These are phyloP conservation scores for Myxocyprinus asiaticus DNA, from an alignment of 2,113 vertebrate species.

Conservation along the genomic window DNA sequence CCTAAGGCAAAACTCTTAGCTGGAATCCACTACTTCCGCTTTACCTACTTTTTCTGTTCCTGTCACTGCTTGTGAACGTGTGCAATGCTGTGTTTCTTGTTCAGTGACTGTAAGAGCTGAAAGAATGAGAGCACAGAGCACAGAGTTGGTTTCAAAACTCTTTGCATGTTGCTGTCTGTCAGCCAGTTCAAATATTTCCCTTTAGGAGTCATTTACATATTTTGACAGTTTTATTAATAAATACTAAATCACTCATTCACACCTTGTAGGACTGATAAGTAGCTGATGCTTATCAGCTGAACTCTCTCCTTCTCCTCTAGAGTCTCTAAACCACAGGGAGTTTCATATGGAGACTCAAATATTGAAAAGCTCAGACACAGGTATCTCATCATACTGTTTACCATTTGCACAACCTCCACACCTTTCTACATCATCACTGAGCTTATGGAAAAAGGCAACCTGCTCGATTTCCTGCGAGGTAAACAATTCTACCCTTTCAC, in stretches of 20 bases:
- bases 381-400: conserved; percentile 64
- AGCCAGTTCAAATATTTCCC: no score
- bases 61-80: background rate
- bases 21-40: no score
- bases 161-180: no score
- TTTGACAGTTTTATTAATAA: no score
- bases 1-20: no score
- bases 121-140: conserved; percentile 7
- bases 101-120: background rate
- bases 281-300: background rate
- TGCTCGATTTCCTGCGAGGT: conserved; percentile 69
- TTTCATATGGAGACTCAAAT: conserved; percentile 66
- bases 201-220: no score
- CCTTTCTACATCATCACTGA: conserved; percentile 72
- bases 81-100: conserved; percentile 41
- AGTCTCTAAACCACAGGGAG: conserved; percentile 52
- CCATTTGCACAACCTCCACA: conserved; percentile 58
- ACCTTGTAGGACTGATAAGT: no score
- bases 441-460: conserved; percentile 70
- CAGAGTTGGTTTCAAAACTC: no score
- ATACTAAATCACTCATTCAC: no score
- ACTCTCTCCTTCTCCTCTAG: conserved; percentile 41
- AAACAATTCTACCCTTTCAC: background rate
- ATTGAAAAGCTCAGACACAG: conserved; percentile 68
- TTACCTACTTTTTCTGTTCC: no score